phyloP scores from a whole-genome alignment of 2,888 invertebrate species.

The Drosophila kuntzei region DNA sequence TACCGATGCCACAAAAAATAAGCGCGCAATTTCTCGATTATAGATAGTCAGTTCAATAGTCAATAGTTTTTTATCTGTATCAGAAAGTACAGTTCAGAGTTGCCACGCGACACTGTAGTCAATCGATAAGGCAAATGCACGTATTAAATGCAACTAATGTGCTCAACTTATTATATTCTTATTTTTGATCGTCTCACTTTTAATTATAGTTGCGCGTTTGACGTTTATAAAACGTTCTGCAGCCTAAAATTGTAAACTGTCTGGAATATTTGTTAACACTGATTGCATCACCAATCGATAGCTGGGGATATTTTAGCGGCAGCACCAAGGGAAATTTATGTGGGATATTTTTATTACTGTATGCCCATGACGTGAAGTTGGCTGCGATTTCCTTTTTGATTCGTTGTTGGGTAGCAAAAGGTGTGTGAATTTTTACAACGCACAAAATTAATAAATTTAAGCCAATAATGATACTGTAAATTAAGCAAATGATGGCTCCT shows the following conservation, averaged over 20 bases:
- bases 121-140: conserved; percentile 73
- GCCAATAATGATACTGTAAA: conserved; percentile 12
- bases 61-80: conserved; percentile 81
- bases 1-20: conserved; percentile 68
- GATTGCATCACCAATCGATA: conserved; percentile 78
- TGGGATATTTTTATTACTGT: conserved; percentile 49
- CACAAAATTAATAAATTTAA: conserved; percentile 37
- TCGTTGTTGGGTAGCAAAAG: conserved; percentile 84
- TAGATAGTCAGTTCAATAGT: conserved; percentile 80
- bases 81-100: conserved; percentile 78
- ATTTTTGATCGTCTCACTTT: conserved; percentile 4
- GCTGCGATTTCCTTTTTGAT: conserved; percentile 84
- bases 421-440: conserved; percentile 71
- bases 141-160: conserved; percentile 43
- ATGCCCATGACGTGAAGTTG: conserved; percentile 71
- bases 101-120: conserved; percentile 76
- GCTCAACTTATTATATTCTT: conserved; percentile 18
- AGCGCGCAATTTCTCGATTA: conserved; percentile 81
- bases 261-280: conserved; percentile 58
- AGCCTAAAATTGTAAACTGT: conserved; percentile 48
- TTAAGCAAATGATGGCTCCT: conserved; percentile 7
- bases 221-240: conserved; percentile 39
- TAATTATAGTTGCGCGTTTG: conserved; percentile 21
- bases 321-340: conserved; percentile 46
- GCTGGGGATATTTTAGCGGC: conserved; percentile 68